Conservation (phyloP, 2,113 vertebrate species). For the Lycaon pictus region DNA sequence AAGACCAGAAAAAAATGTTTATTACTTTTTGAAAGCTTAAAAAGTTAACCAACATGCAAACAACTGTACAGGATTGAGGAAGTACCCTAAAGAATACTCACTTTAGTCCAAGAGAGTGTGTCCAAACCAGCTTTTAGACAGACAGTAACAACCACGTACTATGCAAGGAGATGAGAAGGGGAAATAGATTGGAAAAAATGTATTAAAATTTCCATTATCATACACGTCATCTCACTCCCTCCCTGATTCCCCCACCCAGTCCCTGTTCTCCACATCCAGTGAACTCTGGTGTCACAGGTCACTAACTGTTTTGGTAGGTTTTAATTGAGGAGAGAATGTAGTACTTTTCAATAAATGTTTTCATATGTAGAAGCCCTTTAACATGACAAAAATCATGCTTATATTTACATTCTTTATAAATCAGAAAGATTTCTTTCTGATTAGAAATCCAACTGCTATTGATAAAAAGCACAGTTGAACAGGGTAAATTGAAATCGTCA, state of each 20-base stretch:
- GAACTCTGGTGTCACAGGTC: neutral
- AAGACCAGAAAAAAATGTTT: neutral
- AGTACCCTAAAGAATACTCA: constrained; percentile 82
- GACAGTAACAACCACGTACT: constrained; percentile 94
- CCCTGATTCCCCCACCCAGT: neutral
- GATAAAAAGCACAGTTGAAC: neutral
- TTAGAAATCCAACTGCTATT: neutral
- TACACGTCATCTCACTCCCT: neutral
- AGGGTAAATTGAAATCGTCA: neutral
- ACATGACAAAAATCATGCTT: neutral
- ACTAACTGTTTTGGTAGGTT: neutral
- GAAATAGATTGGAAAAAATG: neutral
- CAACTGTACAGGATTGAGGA: neutral
- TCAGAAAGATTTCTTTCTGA: neutral
- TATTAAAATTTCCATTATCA: neutral
- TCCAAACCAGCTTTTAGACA: constrained; percentile 98
- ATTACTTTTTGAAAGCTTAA: neutral
- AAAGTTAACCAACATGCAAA: neutral
- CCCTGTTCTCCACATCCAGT: neutral
- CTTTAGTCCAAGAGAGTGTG: constrained; percentile 96
- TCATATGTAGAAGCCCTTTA: neutral
- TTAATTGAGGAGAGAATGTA: neutral
- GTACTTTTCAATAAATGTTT: neutral
- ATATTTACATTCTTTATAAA: neutral
- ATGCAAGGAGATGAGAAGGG: constrained; percentile 34